Conservation (phyloP, 1,140 invertebrate species). For the Monochamus saltuarius region DNA sequence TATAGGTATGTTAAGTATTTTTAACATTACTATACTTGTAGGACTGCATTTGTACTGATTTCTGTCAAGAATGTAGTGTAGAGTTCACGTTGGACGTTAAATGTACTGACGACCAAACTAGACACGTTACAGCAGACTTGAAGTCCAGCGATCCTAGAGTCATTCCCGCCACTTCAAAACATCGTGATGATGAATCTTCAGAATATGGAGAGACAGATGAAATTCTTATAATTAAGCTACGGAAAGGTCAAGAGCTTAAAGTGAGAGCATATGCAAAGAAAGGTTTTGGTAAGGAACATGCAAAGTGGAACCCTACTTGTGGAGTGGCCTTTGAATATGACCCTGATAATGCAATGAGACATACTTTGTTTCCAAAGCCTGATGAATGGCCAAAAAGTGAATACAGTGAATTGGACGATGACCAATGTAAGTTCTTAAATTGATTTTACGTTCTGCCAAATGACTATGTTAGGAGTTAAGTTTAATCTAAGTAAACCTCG, state of each 20-base stretch:
- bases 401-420: constrained; percentile 91
- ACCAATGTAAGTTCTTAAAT: constrained; percentile 69
- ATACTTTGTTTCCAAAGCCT: constrained; percentile 95
- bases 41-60: constrained; percentile 96
- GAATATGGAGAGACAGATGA: constrained; percentile 95
- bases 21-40: constrained; percentile 47
- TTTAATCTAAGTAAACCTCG: too few relatives aligned
- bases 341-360: constrained; percentile 96
- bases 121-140: constrained; percentile 95
- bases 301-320: constrained; percentile 99
- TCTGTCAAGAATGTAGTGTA: constrained; percentile 96
- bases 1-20: neutral
- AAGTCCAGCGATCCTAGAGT: constrained; percentile 89
- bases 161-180: constrained; percentile 87
- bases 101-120: constrained; percentile 89
- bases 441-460: neutral
- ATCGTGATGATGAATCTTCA: constrained; percentile 85
- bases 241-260: constrained; percentile 97
- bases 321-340: constrained; percentile 99
- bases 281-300: constrained; percentile 98
- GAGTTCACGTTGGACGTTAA: constrained; percentile 97
- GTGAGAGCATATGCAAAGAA: constrained; percentile 94
- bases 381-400: constrained; percentile 99
- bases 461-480: neutral
- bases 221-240: constrained; percentile 96